Percentiles rank a stretch among this genome's conserved stretches.
Evolutionary conservation across 2,888 invertebrate species (phyloP).

Genomic region (Tetrapedia diversipes): DNA sequence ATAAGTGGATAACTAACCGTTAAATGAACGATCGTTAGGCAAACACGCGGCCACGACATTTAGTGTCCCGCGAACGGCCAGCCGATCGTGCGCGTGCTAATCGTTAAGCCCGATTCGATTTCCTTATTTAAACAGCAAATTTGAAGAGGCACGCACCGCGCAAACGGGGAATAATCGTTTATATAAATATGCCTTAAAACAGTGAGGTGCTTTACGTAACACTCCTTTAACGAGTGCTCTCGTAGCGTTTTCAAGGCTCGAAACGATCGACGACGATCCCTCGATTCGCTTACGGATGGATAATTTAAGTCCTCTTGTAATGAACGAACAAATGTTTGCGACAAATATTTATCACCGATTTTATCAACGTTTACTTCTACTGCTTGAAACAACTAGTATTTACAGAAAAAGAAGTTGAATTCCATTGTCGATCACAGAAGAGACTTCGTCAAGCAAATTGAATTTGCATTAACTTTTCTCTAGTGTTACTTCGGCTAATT

Average conservation of each 20-base stretch:
- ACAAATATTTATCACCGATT: constrained; percentile 50
- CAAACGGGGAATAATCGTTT: constrained; percentile 39
- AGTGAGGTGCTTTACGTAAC: constrained; percentile 39
- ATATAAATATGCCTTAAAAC: constrained; percentile 44
- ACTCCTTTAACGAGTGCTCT: constrained; percentile 25
- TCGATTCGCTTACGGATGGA: too few relatives aligned
- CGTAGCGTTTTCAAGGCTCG: constrained; percentile 39
- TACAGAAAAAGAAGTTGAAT: constrained; percentile 1
- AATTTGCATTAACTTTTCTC: too few relatives aligned
- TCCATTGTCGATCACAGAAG: not conserved
- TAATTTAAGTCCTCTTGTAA: too few relatives aligned
- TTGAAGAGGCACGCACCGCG: constrained; percentile 27
- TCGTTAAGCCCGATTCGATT: constrained; percentile 22
- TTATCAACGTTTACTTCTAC: not conserved
- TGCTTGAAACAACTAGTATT: not conserved
- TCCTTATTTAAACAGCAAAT: constrained; percentile 43
- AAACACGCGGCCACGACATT: constrained; percentile 34
- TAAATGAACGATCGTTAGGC: constrained; percentile 44
- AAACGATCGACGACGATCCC: constrained; percentile 24
- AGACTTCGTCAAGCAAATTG: too few relatives aligned
- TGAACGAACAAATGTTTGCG: constrained; percentile 31
- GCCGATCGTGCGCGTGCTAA: constrained; percentile 37
- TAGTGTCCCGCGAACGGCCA: constrained; percentile 29
- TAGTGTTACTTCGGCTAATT: too few relatives aligned
- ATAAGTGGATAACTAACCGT: constrained; percentile 46